These are phyloP conservation scores for Linnaemya tessellans DNA, from an alignment of 2,888 invertebrate species.

Conservation along the genomic window DNA sequence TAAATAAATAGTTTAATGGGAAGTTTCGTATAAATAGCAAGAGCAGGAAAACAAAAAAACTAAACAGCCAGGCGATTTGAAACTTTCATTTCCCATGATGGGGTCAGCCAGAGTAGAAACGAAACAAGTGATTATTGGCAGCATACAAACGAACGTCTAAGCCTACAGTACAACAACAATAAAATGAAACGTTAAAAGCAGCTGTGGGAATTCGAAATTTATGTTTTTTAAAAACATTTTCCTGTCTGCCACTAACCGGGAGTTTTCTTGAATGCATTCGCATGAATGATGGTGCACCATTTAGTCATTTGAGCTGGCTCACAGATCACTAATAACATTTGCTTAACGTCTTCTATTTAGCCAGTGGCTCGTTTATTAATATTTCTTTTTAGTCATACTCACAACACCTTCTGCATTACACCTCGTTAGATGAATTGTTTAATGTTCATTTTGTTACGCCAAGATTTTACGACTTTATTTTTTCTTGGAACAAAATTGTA, in stretches of 20 bases:
- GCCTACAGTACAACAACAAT: neutral
- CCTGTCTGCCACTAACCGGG: slow-evolving; percentile 27
- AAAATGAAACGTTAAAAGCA: slow-evolving; percentile 29
- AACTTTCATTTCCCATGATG: slow-evolving; percentile 65
- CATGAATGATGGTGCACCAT: neutral
- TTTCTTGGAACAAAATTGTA: slow-evolving; percentile 80
- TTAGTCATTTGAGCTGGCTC: slow-evolving; percentile 8
- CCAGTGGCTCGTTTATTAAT: neutral
- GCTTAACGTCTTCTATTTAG: slow-evolving; percentile 9
- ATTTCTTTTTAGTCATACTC: slow-evolving; percentile 69
- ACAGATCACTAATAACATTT: slow-evolving; percentile 10
- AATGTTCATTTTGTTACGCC: slow-evolving; percentile 76
- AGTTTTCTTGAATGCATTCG: slow-evolving; percentile 21
- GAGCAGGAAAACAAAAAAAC: neutral
- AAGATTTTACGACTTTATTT: slow-evolving; percentile 79
- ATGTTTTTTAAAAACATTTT: slow-evolving; percentile 39
- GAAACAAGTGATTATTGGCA: slow-evolving; percentile 42
- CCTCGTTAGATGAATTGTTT: slow-evolving; percentile 77
- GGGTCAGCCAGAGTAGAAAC: slow-evolving; percentile 39
- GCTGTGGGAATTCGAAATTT: slow-evolving; percentile 57
- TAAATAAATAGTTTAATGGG: slow-evolving; percentile 19
- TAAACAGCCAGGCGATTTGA: slow-evolving; percentile 19
- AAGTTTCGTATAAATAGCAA: slow-evolving; percentile 13
- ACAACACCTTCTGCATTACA: slow-evolving; percentile 79
- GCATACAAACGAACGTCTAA: slow-evolving; percentile 11